These are phyloP conservation scores for Hemiprocne comata DNA, from an alignment of 2,113 vertebrate genomes.

Conservation along the genomic window DNA sequence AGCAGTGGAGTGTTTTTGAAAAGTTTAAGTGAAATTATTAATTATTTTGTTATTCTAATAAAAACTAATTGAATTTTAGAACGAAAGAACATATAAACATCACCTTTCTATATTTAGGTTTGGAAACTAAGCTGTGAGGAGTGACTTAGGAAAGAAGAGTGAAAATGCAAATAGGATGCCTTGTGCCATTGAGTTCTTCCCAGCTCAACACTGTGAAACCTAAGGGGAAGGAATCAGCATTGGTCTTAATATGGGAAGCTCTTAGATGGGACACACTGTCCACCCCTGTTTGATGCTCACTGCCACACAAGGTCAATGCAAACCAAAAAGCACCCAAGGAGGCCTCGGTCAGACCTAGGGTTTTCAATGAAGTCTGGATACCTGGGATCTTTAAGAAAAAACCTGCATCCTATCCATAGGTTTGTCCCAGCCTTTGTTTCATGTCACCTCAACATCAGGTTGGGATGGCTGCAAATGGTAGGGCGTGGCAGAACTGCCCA, in stretches of 20 bases:
- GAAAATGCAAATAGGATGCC: neutral
- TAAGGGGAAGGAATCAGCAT: neutral
- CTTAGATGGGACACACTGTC: neutral
- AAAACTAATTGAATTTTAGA: slow-evolving; percentile 60
- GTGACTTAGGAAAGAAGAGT: neutral
- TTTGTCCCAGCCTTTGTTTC: neutral
- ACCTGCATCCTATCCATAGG: accelerated
- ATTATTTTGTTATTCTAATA: slow-evolving; percentile 47
- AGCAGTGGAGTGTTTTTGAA: neutral
- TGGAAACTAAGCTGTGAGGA: neutral
- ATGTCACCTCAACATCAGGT: accelerated
- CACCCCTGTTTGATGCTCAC: neutral
- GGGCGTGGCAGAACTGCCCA: accelerated
- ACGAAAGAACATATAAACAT: slow-evolving; percentile 18
- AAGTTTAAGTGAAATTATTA: slow-evolving; percentile 41
- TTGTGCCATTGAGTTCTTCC: neutral
- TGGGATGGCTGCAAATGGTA: neutral
- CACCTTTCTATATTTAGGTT: slow-evolving; percentile 30
- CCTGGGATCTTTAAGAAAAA: neutral
- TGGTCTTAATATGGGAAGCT: neutral
- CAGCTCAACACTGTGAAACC: neutral
- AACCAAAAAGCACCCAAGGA: neutral
- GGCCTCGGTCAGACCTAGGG: neutral
- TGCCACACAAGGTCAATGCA: neutral
- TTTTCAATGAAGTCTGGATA: neutral